Evolutionary conservation across 92 coral and sea anemone genomes (phyloP).

Genomic region (Micromussa lordhowensis): DNA sequence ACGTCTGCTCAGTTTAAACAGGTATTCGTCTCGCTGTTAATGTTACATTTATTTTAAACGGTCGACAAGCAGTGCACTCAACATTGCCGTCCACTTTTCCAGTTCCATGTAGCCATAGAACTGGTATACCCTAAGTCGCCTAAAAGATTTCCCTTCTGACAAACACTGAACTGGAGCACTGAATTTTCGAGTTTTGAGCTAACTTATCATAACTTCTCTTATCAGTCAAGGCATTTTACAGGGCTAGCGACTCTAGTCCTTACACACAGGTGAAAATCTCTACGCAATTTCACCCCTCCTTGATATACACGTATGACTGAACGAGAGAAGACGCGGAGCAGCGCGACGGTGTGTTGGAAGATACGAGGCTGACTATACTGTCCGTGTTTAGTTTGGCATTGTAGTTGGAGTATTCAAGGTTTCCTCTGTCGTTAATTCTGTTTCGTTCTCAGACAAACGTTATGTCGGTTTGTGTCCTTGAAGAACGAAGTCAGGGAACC

Average conservation of each 20-base stretch:
- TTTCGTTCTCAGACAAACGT: neutral
- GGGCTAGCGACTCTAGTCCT: neutral
- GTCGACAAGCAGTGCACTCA: neutral
- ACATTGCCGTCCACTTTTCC: neutral
- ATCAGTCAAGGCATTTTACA: neutral
- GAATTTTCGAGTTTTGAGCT: neutral
- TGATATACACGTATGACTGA: neutral
- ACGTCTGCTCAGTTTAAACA: conserved; percentile 1
- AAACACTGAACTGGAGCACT: neutral
- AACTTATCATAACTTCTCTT: neutral
- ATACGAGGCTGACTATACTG: neutral
- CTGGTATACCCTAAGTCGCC: neutral
- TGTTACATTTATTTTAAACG: neutral
- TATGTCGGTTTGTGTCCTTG: neutral
- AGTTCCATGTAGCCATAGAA: neutral
- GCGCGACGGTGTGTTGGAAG: neutral
- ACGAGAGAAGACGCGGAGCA: neutral
- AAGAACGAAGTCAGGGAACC: neutral
- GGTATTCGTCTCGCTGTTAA: neutral
- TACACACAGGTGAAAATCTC: neutral
- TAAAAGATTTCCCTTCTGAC: neutral
- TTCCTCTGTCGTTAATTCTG: neutral
- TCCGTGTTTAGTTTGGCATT: neutral
- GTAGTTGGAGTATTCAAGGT: neutral
- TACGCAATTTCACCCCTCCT: neutral